Base-by-base conservation (phyloP, 2,113 vertebrate species). In the Hystrix cristata region DNA sequence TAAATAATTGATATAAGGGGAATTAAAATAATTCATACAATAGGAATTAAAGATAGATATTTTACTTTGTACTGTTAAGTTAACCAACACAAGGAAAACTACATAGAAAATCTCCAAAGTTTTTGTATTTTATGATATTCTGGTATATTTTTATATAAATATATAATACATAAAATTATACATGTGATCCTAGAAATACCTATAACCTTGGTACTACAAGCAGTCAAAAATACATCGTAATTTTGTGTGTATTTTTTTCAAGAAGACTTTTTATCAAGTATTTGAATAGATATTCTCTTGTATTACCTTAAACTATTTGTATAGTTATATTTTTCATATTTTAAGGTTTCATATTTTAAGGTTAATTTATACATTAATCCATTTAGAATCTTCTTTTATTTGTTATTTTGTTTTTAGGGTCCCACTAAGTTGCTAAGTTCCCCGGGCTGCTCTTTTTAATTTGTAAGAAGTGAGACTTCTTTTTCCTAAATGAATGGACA, bases 1-100 rank as follows among this genome's bases (percentile, higher is more conserved):
- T 96, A 85, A 91, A 84, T 80, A 91, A 85, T 55, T 94, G 29
- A 81, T 89, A 27, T 19, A 80, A n/a, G 74, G 65, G 46, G 51
- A 65, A 60, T 74, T 74, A 94, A 95, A 95, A 85, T 12, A 38
- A 38, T 38, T 38, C 38, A 38, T 38, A 38, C 38, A 38, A 38
- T 38, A 38, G 38, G 38, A 38, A 38, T 38, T 60, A 78, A 91
- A 67, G 10, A 48, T 15, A 78, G 67, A 51, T 83, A 51, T 87
- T 87, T 90, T 91, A 65, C 21, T 34, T 90, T 15, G 48, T 46
- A 67, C 27, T 74, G 25, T 53, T 69, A 91, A 79, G 64, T 91
- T 91, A 87, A 82, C 31, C 34, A 88, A 85, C 16, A 88, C 8
- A 92, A 38, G 38, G 62, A 88, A 51, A 94, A 71, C 46, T 46